Evolutionary conservation across 2,113 vertebrate genomes (phyloP).

Genomic region (Chrysochloris asiatica): DNA sequence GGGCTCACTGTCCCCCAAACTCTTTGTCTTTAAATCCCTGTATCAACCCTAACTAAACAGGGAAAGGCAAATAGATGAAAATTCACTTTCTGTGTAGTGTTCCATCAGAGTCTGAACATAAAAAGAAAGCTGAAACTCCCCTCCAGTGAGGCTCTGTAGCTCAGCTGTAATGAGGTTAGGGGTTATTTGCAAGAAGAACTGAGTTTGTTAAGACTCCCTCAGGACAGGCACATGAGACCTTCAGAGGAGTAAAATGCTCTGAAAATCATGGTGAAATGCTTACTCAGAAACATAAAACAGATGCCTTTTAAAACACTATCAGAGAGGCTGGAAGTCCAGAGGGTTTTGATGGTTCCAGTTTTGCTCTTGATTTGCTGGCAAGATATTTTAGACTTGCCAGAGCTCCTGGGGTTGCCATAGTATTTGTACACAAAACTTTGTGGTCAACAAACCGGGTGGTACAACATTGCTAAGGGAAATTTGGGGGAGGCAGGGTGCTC

Average conservation of each 20-base stretch:
- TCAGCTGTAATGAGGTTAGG: constrained; percentile 35
- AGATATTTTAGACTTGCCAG: constrained; percentile 68
- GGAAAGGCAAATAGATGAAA: neutral
- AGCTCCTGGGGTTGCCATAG: constrained; percentile 71
- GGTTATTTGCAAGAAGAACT: constrained; percentile 47
- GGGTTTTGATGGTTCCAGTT: constrained; percentile 45
- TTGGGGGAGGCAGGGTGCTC: neutral
- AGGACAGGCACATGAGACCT: neutral
- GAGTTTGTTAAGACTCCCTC: constrained; percentile 17
- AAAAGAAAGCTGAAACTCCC: constrained; percentile 15
- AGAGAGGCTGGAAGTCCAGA: constrained; percentile 45
- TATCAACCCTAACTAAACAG: neutral
- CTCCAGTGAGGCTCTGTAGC: neutral
- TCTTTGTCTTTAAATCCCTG: neutral
- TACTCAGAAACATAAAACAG: constrained; percentile 49
- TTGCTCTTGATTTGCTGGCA: constrained; percentile 12
- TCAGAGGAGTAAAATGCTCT: constrained; percentile 47
- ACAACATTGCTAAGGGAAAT: constrained; percentile 46
- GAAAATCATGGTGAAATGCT: constrained; percentile 32
- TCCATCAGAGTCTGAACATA: neutral
- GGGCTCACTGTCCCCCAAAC: neutral
- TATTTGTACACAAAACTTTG: constrained; percentile 78
- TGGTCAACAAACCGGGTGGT: constrained; percentile 41
- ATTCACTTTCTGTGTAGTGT: neutral
- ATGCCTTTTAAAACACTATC: constrained; percentile 32